phyloP scores from a whole-genome alignment of 2,888 invertebrate species.

The Diploptera punctata region DNA sequence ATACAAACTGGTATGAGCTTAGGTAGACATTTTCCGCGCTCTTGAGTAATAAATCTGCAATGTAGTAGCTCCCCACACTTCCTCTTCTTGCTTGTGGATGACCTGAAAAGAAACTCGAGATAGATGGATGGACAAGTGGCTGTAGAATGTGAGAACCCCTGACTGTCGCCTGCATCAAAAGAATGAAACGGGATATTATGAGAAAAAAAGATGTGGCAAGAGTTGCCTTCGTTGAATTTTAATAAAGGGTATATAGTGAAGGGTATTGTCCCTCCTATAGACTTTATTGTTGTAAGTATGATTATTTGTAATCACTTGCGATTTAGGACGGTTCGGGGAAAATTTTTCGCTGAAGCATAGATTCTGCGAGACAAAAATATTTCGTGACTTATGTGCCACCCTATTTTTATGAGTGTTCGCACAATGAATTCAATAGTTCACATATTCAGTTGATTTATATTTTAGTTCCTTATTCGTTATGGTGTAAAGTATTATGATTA shows the following conservation, averaged over 20 bases:
- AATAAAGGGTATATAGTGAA: conserved; percentile 4
- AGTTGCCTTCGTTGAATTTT: neutral
- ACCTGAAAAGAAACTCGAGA: conserved; percentile 40
- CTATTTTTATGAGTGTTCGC: too few relatives aligned
- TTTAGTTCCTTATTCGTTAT: too few relatives aligned
- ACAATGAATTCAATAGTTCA: too few relatives aligned
- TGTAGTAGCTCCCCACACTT: conserved; percentile 14
- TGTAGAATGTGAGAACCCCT: conserved; percentile 1
- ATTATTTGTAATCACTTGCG: conserved; percentile 24
- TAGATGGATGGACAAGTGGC: conserved; percentile 36
- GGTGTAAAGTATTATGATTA: too few relatives aligned
- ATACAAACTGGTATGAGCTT: conserved; percentile 57
- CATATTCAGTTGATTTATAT: too few relatives aligned
- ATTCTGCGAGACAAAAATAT: too few relatives aligned
- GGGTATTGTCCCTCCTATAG: conserved; percentile 3
- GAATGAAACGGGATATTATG: conserved; percentile 12
- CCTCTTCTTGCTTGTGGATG: conserved; percentile 24
- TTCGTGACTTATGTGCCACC: too few relatives aligned
- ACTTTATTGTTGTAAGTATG: conserved; percentile 13
- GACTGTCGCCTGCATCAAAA: neutral
- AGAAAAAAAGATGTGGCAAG: conserved; percentile 9
- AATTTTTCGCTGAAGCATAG: too few relatives aligned
- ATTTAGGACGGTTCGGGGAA: conserved; percentile 1
- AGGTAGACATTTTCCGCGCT: conserved; percentile 57
- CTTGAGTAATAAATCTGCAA: conserved; percentile 56